Conservation (phyloP, 2,113 vertebrate species). For the Pomatostomus ruficeps region DNA sequence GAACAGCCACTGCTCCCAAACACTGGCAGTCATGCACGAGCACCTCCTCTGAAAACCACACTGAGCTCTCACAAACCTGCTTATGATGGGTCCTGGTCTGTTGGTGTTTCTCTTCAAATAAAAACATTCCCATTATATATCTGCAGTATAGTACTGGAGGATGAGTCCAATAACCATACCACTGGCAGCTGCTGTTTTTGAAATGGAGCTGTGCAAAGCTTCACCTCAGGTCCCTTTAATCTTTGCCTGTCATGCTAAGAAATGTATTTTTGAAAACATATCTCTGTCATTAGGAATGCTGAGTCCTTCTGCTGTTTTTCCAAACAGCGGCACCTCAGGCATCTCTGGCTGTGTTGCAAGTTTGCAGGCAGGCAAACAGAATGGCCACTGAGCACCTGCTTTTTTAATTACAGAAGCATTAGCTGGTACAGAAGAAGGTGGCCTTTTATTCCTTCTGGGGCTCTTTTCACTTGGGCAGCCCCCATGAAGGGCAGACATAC, state of each 20-base stretch:
- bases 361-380: background rate
- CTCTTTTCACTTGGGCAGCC: background rate
- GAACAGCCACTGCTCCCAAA: background rate
- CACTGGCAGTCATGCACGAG: background rate
- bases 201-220: background rate
- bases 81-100: background rate
- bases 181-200: background rate
- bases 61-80: background rate
- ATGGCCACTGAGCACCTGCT: background rate
- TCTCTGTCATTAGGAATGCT: background rate
- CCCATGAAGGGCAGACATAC: background rate
- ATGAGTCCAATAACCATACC: background rate
- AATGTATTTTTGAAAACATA: background rate
- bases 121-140: background rate
- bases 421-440: background rate
- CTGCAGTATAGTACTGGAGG: background rate
- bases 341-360: background rate
- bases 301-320: background rate
- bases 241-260: background rate
- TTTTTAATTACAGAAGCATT: background rate
- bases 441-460: background rate
- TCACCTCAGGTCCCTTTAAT: background rate
- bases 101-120: background rate
- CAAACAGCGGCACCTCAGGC: background rate
- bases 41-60: background rate